Percentiles rank a stretch among this genome's conserved stretches.
Evolutionary conservation across 1,140 invertebrate genomes (phyloP).

Genomic region (Drosophila gunungcola): DNA sequence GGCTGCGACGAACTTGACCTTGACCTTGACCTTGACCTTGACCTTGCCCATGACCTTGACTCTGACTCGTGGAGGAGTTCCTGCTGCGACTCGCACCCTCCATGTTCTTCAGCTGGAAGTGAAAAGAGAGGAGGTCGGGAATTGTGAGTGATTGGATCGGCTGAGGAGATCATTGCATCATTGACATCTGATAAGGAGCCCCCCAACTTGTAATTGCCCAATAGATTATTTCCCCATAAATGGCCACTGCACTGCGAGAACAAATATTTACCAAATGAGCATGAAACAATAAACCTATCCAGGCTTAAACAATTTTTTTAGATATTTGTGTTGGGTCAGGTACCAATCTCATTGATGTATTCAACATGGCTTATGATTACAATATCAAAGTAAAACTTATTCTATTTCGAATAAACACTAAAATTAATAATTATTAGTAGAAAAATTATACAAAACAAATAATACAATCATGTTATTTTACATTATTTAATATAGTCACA

Average conservation of each 20-base stretch:
- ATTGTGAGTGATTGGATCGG: background rate
- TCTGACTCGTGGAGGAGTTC: conserved; percentile 27
- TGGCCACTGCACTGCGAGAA: background rate
- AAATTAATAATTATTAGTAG: no score
- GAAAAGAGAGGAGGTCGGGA: background rate
- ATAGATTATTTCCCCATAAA: conserved; percentile 17
- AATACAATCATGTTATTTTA: no score
- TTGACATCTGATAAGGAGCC: background rate
- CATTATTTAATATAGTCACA: no score
- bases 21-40: conserved; percentile 9
- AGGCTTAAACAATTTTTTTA: no score
- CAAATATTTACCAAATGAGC: no score
- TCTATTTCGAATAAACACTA: no score
- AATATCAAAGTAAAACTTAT: no score
- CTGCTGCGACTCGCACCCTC: conserved; percentile 42
- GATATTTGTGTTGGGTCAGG: no score
- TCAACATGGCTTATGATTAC: no score
- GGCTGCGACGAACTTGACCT: conserved; percentile 12
- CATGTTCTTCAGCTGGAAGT: conserved; percentile 45
- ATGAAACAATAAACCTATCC: no score
- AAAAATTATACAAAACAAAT: no score
- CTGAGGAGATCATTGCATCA: conserved; percentile 2
- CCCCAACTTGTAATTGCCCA: background rate
- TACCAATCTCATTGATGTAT: no score
- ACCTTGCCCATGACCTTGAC: conserved; percentile 1